phyloP scores from a whole-genome alignment of 2,797 vertebrate genomes.

The Dipus sagitta region DNA sequence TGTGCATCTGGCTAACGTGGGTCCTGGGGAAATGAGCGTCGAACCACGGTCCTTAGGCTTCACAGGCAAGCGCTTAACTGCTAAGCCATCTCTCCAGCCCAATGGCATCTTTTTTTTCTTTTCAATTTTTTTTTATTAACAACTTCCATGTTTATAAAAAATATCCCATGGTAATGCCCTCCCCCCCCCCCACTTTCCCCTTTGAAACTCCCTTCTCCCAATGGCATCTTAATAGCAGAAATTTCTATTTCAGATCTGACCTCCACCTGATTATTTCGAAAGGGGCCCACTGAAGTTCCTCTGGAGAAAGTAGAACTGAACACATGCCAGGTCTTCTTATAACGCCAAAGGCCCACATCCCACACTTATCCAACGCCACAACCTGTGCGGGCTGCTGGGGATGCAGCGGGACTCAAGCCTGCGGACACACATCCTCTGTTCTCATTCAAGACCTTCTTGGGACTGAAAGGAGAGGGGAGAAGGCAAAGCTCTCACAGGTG shows the following conservation, averaged over 20 bases:
- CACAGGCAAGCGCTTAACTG: too few species aligned
- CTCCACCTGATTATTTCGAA: neutral
- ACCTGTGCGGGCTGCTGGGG: neutral
- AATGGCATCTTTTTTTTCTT: too few species aligned
- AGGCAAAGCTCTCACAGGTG: neutral
- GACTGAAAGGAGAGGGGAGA: neutral
- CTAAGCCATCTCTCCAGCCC: too few species aligned
- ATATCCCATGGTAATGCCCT: too few species aligned
- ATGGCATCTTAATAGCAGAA: neutral
- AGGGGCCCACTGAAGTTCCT: neutral
- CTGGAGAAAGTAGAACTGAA: neutral
- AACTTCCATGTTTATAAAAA: too few species aligned
- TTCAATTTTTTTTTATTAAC: too few species aligned
- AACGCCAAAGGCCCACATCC: neutral
- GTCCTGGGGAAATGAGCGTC: too few species aligned
- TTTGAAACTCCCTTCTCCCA: too few species aligned
- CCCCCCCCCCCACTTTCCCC: too few species aligned
- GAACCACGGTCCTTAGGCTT: too few species aligned
- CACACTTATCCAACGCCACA: neutral
- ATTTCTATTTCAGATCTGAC: neutral
- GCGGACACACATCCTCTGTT: neutral
- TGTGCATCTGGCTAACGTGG: too few species aligned
- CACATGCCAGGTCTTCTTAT: neutral
- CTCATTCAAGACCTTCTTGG: neutral
- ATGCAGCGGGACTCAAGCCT: neutral